phyloP scores from a whole-genome alignment of 2,888 invertebrate species.

The Parascotia fuliginaria region DNA sequence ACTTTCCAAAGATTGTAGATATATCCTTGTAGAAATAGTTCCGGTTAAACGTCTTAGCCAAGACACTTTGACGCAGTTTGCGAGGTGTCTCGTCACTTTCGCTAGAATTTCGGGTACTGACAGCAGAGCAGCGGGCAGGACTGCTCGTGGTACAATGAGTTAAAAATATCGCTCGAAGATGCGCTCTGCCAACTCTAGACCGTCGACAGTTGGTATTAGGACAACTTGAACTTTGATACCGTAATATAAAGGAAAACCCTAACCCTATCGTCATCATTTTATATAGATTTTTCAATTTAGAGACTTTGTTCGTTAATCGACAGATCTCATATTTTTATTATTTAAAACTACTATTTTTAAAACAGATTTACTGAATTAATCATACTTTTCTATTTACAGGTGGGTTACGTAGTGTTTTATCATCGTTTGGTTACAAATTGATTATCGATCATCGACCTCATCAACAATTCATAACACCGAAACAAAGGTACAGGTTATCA shows the following conservation, averaged over 20 bases:
- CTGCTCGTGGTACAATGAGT: constrained; percentile 82
- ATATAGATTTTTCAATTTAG: constrained; percentile 32
- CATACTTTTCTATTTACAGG: background rate
- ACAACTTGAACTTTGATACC: constrained; percentile 79
- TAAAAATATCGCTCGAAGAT: constrained; percentile 85
- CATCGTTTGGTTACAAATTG: constrained; percentile 14
- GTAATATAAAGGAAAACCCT: constrained; percentile 51
- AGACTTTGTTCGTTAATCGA: no score
- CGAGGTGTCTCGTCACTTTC: constrained; percentile 75
- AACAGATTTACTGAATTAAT: background rate
- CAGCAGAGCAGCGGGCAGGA: constrained; percentile 76
- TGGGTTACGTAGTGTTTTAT: constrained; percentile 2
- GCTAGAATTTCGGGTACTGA: constrained; percentile 68
- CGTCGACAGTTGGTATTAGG: constrained; percentile 69
- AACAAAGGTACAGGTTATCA: constrained; percentile 29
- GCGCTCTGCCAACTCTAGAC: constrained; percentile 81
- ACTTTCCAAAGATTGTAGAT: constrained; percentile 44
- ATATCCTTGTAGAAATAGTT: constrained; percentile 36
- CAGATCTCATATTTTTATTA: constrained; percentile 17
- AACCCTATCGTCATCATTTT: constrained; percentile 43
- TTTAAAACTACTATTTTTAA: background rate
- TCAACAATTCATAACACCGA: constrained; percentile 1
- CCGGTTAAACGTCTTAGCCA: constrained; percentile 42
- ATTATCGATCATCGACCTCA: constrained; percentile 48
- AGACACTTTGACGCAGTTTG: constrained; percentile 51